Evolutionary conservation across 2,797 vertebrate species (phyloP), one percentile per base, ranked within the genome.

Genomic region (Rhyacichthys aspro): DNA sequence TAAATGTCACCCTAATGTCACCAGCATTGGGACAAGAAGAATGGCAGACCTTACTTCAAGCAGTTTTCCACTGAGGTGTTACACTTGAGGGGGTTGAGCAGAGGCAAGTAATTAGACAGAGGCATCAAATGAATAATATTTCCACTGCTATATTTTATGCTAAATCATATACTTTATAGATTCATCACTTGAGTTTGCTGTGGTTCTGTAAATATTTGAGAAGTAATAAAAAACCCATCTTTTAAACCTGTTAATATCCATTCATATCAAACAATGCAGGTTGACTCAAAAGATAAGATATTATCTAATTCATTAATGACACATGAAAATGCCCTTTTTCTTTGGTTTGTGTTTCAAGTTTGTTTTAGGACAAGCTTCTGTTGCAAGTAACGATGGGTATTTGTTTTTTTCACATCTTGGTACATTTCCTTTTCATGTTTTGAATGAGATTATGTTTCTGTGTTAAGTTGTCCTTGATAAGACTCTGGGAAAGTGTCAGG

Each of bases 1-100:
- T 67, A 90, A 90, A 90, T 90, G 85, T 83, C 85, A 88, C 62
- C 59, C 69, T 76, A 90, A 88, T 90, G 85, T 85, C 86, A 87
- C 60, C 11, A 53, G 78, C 59, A 6, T 3, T 55, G 76, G 83
- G 78, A 79, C 37, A 60, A 38, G 71, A 69, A 83, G 79, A 90
- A 63, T 85, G 85, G 70, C 88, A 90, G 81, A 74, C 75, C 60
- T 85, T 78, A 59, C 55, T 64, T 49, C 8, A 18, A 48, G 49
- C 63, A 46, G 48, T 42, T 67, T 73, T 71, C 55, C 63, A 7
- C 67, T 70, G 79, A 78, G 61, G 67, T 72, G 63, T 73, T 47
- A 33, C 41, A 82, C 83, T 58, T 0, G 14, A 77, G 81, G 86
- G 77, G 79, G 72, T 39, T 79, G 78, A 68, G 67, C 60, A 1